Percentiles rank a stretch among this genome's conserved stretches.
Evolutionary conservation across 2,888 invertebrate species (phyloP).

Genomic region (Thymelicus acteon): DNA sequence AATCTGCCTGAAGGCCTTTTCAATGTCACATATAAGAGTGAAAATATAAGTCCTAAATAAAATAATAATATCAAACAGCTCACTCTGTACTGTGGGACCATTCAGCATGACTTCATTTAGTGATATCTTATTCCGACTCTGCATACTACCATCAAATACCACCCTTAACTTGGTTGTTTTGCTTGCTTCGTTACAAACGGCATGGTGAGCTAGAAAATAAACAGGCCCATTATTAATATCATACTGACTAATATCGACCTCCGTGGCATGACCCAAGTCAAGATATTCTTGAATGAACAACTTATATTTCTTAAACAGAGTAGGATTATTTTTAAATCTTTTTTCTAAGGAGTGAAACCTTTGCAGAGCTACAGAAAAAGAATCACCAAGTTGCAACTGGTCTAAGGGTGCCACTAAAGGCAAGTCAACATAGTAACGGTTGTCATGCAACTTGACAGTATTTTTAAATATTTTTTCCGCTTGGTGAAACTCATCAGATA

Average conservation of each 20-base stretch:
- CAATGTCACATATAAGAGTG: slow-evolving; percentile 1
- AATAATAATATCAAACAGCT: no score
- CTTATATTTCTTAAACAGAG: slow-evolving; percentile 13
- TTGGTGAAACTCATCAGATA: slow-evolving; percentile 8
- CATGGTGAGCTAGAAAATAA: slow-evolving; percentile 11
- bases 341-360: slow-evolving; percentile 28
- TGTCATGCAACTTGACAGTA: background rate
- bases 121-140: no score
- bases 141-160: background rate
- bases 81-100: no score
- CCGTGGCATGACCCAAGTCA: slow-evolving; percentile 5
- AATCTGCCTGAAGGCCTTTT: background rate
- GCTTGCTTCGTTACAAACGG: background rate
- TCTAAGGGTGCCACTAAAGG: background rate
- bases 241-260: slow-evolving; percentile 4
- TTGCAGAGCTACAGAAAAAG: slow-evolving; percentile 38
- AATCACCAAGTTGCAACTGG: slow-evolving; percentile 39
- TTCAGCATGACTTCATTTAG: no score
- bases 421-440: background rate
- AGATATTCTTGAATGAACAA: slow-evolving; percentile 12
- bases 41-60: background rate
- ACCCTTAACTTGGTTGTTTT: background rate
- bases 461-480: slow-evolving; percentile 4
- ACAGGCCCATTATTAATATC: background rate
- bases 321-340: background rate